Percentiles rank a stretch among this genome's conserved stretches.
These are phyloP conservation scores for Sitophilus oryzae DNA, from an alignment of 1,140 invertebrate species.

Conservation along the genomic window DNA sequence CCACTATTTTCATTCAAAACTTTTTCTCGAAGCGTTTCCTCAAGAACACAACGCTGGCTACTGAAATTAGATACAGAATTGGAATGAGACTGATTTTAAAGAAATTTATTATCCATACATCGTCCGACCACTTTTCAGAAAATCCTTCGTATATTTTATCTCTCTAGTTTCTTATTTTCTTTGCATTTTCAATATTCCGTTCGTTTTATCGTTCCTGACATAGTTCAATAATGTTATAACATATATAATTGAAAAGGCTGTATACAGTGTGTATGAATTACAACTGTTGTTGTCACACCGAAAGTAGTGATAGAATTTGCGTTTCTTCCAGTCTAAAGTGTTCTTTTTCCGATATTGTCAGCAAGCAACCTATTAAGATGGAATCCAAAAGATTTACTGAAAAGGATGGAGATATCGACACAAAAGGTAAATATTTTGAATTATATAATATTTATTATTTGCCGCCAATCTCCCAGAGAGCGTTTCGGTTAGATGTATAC, in stretches of 20 bases:
- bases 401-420: neutral
- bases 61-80: constrained; percentile 42
- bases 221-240: no score
- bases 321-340: constrained; percentile 8
- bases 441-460: no score
- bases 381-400: neutral
- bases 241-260: neutral
- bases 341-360: constrained; percentile 7
- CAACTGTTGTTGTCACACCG: constrained; percentile 12
- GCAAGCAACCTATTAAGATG: constrained; percentile 11
- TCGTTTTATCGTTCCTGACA: no score
- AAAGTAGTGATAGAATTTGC: constrained; percentile 2
- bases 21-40: constrained; percentile 2
- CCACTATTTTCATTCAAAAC: neutral
- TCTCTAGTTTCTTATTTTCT: constrained; percentile 12
- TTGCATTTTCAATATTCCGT: constrained; percentile 1
- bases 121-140: constrained; percentile 42
- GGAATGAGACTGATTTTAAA: constrained; percentile 42
- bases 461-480: no score
- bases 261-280: constrained; percentile 17
- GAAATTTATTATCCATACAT: constrained; percentile 42
- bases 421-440: neutral
- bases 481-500: no score
- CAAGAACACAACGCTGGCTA: constrained; percentile 39
- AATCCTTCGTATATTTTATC: constrained; percentile 10